Conservation (phyloP, 2,113 vertebrate species). For the Riparia riparia region DNA sequence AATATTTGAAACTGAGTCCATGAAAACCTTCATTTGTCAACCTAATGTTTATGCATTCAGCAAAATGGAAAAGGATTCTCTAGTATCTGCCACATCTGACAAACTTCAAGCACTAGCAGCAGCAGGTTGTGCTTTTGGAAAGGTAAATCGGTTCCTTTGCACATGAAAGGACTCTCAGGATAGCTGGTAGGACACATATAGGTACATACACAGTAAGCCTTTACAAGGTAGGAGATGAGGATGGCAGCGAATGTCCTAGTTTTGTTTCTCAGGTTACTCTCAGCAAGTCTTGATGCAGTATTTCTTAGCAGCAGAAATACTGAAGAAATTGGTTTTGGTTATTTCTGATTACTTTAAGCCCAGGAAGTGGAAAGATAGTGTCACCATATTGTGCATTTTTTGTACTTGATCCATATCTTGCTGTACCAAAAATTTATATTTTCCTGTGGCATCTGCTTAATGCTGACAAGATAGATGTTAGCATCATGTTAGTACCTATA, state of each 20-base stretch:
- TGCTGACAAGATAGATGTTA: neutral
- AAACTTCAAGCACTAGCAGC: neutral
- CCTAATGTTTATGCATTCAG: constrained; percentile 13
- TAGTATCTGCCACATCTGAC: neutral
- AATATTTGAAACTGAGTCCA: neutral
- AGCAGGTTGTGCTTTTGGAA: neutral
- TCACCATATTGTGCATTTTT: neutral
- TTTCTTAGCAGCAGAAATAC: neutral
- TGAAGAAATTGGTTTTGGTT: neutral
- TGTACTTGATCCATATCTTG: neutral
- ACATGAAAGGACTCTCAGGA: neutral
- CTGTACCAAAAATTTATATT: neutral
- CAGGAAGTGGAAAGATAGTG: neutral
- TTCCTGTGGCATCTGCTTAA: neutral
- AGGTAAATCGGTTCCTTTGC: neutral
- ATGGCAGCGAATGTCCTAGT: neutral
- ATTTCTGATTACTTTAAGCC: neutral
- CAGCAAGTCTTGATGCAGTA: neutral
- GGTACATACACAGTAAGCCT: neutral
- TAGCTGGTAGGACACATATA: neutral
- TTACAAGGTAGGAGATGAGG: neutral
- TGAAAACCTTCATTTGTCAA: constrained; percentile 27
- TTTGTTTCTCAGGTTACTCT: neutral
- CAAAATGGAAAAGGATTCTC: neutral
- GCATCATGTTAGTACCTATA: neutral